Evolutionary conservation across 2,113 vertebrate genomes (phyloP).

Genomic region (Istiophorus platypterus): DNA sequence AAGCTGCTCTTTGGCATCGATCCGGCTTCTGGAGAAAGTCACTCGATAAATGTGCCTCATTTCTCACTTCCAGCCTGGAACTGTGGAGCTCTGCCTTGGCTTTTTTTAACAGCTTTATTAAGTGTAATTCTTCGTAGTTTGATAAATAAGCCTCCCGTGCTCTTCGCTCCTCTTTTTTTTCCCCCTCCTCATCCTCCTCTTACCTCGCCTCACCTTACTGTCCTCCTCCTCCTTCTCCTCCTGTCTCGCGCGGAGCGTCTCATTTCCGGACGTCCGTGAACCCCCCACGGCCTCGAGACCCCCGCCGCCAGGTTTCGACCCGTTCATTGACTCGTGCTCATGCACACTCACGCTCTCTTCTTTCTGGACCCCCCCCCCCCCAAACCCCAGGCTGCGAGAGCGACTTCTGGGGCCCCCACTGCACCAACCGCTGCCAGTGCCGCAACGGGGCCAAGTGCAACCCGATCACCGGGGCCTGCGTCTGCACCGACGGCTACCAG

Average conservation of each 20-base stretch:
- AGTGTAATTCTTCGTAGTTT: background rate
- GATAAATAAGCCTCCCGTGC: background rate
- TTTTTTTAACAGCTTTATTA: background rate
- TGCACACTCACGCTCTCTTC: no score
- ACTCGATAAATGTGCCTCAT: background rate
- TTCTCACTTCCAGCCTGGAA: background rate
- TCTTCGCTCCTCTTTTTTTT: background rate
- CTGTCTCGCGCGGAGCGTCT: background rate
- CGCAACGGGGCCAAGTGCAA: conserved; percentile 93
- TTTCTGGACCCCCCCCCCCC: no score
- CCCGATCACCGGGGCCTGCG: conserved; percentile 94
- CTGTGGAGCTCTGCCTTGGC: background rate
- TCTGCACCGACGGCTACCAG: conserved; percentile 91
- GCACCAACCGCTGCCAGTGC: conserved; percentile 95
- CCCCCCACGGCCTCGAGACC: background rate
- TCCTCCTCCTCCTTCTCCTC: background rate
- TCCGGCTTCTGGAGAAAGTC: background rate
- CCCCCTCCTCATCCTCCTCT: background rate
- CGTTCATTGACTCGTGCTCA: no score
- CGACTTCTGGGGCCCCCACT: conserved; percentile 95
- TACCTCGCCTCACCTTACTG: background rate
- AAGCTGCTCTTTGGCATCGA: background rate
- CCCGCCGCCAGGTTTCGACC: no score
- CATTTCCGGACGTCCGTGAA: background rate
- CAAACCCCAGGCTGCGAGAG: conserved; percentile 92